Evolutionary conservation across 2,797 vertebrate species (phyloP), one percentile per base, ranked within the genome.

Genomic region (Lacerta viridis): DNA sequence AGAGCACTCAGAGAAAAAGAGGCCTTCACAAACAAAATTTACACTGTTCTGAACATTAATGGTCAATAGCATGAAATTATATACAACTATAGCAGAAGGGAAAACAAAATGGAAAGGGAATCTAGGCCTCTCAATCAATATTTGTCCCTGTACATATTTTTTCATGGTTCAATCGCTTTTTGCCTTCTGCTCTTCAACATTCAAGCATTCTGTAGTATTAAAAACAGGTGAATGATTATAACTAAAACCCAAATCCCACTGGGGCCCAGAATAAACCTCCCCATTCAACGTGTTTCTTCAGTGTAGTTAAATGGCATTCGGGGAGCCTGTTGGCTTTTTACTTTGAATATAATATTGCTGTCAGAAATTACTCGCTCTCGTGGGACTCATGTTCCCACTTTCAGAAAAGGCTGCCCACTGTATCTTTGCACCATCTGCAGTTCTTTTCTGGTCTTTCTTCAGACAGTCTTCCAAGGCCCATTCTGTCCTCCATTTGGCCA

Each of bases 151-250:
- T 93, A 91, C 86, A 75, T 92, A 95, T 90, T 85, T 80, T 87
- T 93, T 82, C 89, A 95, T 90, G 94, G 93, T 95, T 93, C 92
- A 90, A 83, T 93, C 80, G 72, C 13, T 82, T 88, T 89, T 94
- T 86, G 36, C 87, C 83, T 91, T 94, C 92, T 90, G 90, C 86
- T 93, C 89, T 91, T 90, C 92, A 90, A 43, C 93, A 85, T 94
- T 93, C 93, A 95, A 74, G 89, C 88, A 91, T 88, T 94, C 89
- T 88, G 89, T 94, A 93, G 86, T 91, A 94, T 94, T 94, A 89
- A 93, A 82, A 94, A 94, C 89, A 95, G 94, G 93, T 93, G 93
- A 94, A 50, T 94, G 92, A 91, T 90, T 95, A 93, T 91, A 92
- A 69, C 84, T 93, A 94, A 94, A 94, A 93, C 85, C 78, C 88